Percentiles rank a stretch among this genome's conserved stretches.
Evolutionary conservation across 2,888 invertebrate genomes (phyloP).

Genomic region (Adineta ricciae): DNA sequence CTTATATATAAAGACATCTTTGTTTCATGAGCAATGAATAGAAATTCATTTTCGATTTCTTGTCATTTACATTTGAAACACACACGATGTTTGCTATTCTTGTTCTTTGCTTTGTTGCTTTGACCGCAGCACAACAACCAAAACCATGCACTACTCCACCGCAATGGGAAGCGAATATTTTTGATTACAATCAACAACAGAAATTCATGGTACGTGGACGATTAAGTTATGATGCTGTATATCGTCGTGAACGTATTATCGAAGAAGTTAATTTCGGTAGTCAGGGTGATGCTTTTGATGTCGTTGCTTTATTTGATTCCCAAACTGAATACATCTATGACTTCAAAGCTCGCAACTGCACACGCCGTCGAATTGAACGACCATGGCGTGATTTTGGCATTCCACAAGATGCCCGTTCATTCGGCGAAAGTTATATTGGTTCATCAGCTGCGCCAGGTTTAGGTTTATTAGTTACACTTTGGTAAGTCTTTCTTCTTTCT

Average conservation of each 20-base stretch:
- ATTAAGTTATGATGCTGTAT: conserved; percentile 29
- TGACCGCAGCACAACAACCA: neutral
- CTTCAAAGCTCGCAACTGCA: conserved; percentile 26
- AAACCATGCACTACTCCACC: neutral
- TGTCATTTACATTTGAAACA: no score
- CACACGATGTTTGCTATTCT: no score
- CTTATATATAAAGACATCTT: neutral
- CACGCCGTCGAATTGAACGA: conserved; percentile 24
- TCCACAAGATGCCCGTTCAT: conserved; percentile 24
- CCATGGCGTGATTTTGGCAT: conserved; percentile 28
- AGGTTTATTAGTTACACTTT: conserved; percentile 13
- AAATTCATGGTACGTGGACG: conserved; percentile 6
- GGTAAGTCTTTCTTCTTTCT: neutral
- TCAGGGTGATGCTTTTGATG: conserved; percentile 26
- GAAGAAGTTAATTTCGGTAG: conserved; percentile 25
- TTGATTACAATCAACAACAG: neutral
- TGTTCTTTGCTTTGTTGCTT: no score
- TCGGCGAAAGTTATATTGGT: conserved; percentile 26
- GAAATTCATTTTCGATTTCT: no score
- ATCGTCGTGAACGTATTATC: conserved; percentile 32
- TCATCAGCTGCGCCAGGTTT: neutral
- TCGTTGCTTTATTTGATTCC: conserved; percentile 22
- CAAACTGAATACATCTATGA: conserved; percentile 28
- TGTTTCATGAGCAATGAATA: neutral
- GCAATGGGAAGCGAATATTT: neutral